A percentile compares a stretch with the other conserved stretches of the same genome.
Evolutionary conservation across 1,140 invertebrate species (phyloP).

Genomic region (Subanguina moxae): DNA sequence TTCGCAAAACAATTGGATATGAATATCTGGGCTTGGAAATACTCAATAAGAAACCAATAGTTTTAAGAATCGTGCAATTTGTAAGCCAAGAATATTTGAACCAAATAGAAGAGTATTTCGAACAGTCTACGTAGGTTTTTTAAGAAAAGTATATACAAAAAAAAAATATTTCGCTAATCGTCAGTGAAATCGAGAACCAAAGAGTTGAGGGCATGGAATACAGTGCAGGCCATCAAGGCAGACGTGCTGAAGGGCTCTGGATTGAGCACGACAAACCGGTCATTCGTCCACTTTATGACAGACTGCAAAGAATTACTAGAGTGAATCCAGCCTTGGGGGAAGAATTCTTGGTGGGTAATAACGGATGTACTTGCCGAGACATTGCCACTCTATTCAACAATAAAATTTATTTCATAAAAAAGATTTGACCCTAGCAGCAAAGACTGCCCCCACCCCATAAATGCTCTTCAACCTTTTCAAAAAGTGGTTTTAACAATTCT

Average conservation of each 20-base stretch:
- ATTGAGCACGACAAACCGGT: conserved; percentile 23
- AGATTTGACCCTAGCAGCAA: too few relatives aligned
- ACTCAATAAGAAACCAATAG: conserved; percentile 23
- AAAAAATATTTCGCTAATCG: conserved; percentile 19
- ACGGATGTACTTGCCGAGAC: too few relatives aligned
- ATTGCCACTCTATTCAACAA: too few relatives aligned
- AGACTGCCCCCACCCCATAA: too few relatives aligned
- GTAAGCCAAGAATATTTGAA: conserved; percentile 13
- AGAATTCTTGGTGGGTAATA: conserved; percentile 39
- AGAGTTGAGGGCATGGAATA: conserved; percentile 42
- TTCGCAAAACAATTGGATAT: conserved; percentile 8
- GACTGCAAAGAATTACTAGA: conserved; percentile 24
- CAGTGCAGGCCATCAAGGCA: conserved; percentile 27
- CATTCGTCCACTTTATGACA: conserved; percentile 22
- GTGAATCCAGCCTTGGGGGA: conserved; percentile 45
- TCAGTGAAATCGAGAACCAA: conserved; percentile 42
- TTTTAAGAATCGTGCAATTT: conserved; percentile 38
- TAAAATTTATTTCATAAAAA: too few relatives aligned
- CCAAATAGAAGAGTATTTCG: conserved; percentile 25
- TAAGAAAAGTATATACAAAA: not conserved
- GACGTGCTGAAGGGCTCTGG: conserved; percentile 43
- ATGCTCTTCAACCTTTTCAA: too few relatives aligned
- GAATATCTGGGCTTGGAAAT: conserved; percentile 33
- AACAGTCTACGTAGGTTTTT: conserved; percentile 32
- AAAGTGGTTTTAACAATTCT: too few relatives aligned